Evolutionary conservation across 2,888 invertebrate genomes (phyloP), one percentile per base, ranked within the genome.

Genomic region (Seira ritae): DNA sequence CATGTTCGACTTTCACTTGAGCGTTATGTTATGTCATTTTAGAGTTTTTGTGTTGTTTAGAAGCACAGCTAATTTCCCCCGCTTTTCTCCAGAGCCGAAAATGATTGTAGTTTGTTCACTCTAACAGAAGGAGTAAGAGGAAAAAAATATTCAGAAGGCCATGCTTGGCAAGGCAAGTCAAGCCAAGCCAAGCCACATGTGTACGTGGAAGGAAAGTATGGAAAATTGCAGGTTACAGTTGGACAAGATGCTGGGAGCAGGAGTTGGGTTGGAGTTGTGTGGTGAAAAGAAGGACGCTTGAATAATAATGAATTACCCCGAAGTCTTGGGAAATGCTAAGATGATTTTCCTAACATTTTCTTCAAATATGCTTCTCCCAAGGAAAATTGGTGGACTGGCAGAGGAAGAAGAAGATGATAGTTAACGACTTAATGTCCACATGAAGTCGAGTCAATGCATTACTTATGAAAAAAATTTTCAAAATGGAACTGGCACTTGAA

Each of bases 131-230:
- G 31, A 31, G 31, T 4, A 31, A 31, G 31, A 8, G 31, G 8
- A 8, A 31, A 8, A 31, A 31, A 31, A n/a, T n/a, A n/a, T n/a
- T n/a, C n/a, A n/a, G n/a, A n/a, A n/a, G n/a, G n/a, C n/a, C n/a
- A n/a, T n/a, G n/a, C 42, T 42, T 42, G 6, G 42, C 6, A 42
- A 12, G 6, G 15, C n/a, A 55, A 55, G 12, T 8, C 12, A 12
- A 42, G 42, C 42, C 42, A 55, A 55, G 3, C 55, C 3, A 55
- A 55, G 55, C 55, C 55, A 55, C 55, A 55, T 55, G 55, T 55
- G 55, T 55, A 15, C 55, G 8, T 31, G 31, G 31, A 31, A 31
- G 31, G 31, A 31, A 31, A 31, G 31, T 31, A 31, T 31, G 8
- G 31, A 31, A 31, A 31, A 31, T 31, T 31, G 31, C 31, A 31